Base-by-base conservation (phyloP, 1,140 invertebrate species). In the Drosophila nannoptera region DNA sequence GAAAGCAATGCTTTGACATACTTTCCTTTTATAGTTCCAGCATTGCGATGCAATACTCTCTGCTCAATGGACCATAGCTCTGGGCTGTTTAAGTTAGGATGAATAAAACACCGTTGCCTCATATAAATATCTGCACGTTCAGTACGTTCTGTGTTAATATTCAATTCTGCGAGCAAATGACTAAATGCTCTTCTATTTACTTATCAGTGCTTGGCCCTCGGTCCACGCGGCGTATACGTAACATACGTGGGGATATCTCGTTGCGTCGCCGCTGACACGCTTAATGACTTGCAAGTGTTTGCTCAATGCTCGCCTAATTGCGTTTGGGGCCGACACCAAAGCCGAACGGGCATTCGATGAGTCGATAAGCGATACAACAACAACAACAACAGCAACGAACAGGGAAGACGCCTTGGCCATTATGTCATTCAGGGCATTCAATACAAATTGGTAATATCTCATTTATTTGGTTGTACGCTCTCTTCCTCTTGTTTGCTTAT, bases 361-460 rank as follows among this genome's bases (percentile, higher is more conserved):
- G 9, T n/a, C 31, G 59, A 54, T 69, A 69, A 69, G 66, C 66
- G 60, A n/a, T 40, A 54, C 35, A 7, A 22, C 12, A 32, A 35
- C 29, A 52, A 56, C 38, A 46, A 11, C 29, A 53, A 40, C n/a
- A n/a, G n/a, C n/a, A n/a, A n/a, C n/a, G n/a, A n/a, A n/a, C 14
- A 36, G 2, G n/a, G 42, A 38, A 32, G 4, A 70, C 78, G 64
- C 50, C 36, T 61, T 67, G 63, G 46, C 73, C 77, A 84, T 84
- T 81, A 86, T 84, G 70, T 71, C 77, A 74, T 86, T 71, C 59
- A 68, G 46, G 73, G 81, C 73, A 86, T 86, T 86, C 73, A 81
- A 81, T 81, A 86, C 73, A 86, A 86, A 86, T 86, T 86, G 81
- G 66, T 86, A 87, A 86, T 86, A 86, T 86, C 74, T 86, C 77